Conservation (phyloP, 2,113 vertebrate species). For the Nestor notabilis region DNA sequence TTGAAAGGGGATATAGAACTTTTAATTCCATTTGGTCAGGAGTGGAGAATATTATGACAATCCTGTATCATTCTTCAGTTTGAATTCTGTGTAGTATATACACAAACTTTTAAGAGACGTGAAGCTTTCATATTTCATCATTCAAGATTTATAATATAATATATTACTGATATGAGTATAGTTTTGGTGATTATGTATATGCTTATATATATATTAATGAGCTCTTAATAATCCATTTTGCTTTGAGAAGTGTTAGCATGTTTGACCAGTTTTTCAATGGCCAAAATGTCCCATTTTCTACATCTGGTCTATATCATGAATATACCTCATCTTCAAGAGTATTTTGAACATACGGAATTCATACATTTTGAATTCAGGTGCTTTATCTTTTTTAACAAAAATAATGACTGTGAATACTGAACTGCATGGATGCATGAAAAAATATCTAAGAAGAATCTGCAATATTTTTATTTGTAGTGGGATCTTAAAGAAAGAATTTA, state of each 20-base stretch:
- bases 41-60: not conserved
- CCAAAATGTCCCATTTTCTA: not conserved
- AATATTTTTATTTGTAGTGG: not conserved
- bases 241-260: not conserved
- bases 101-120: not conserved
- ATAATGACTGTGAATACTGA: not conserved
- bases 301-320: fast-evolving
- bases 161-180: not conserved
- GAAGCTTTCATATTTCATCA: not conserved
- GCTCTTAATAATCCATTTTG: not conserved
- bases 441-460: not conserved
- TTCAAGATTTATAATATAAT: not conserved
- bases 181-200: not conserved
- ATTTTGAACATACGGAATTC: not conserved
- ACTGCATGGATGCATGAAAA: not conserved
- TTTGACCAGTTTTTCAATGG: not conserved
- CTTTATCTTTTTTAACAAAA: not conserved
- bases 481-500: no score
- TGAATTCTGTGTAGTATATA: not conserved
- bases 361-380: not conserved
- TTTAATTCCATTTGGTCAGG: not conserved
- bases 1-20: not conserved
- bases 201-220: not conserved
- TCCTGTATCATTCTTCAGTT: not conserved
- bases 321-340: not conserved